Evolutionary conservation across 2,113 vertebrate species (phyloP).

Genomic region (Chaetorhynchus papuensis): DNA sequence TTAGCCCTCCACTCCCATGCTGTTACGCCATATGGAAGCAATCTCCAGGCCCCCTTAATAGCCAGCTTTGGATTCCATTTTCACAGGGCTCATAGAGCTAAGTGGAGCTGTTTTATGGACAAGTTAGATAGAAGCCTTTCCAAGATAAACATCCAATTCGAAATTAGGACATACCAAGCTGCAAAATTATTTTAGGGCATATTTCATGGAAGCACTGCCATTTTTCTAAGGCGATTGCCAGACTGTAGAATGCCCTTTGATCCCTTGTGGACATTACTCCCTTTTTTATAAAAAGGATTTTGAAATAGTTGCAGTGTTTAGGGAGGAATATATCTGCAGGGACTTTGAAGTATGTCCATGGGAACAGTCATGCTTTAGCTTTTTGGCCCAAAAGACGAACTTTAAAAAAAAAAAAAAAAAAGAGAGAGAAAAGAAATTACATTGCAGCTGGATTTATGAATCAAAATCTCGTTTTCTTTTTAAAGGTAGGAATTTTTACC

Average conservation of each 20-base stretch:
- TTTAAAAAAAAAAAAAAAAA: background rate
- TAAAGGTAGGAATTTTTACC: conserved; percentile 48
- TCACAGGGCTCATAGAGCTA: conserved; percentile 94
- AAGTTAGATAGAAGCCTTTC: conserved; percentile 95
- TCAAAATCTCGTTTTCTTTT: conserved; percentile 68
- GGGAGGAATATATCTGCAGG: conserved; percentile 75
- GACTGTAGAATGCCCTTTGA: conserved; percentile 88
- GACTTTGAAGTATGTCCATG: conserved; percentile 78
- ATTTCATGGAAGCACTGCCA: conserved; percentile 89
- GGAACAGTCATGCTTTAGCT: conserved; percentile 69
- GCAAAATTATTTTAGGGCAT: conserved; percentile 86
- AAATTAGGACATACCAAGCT: conserved; percentile 82
- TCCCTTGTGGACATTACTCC: conserved; percentile 83
- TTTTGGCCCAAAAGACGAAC: conserved; percentile 64
- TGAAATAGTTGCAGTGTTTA: conserved; percentile 76
- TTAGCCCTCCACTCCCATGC: conserved; percentile 88
- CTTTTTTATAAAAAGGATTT: conserved; percentile 76
- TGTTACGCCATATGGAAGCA: conserved; percentile 98
- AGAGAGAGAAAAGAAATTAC: background rate
- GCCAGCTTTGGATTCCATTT: conserved; percentile 94
- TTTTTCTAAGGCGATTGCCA: conserved; percentile 89
- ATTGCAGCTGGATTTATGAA: conserved; percentile 61
- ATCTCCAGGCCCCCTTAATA: conserved; percentile 93
- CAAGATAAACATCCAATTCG: conserved; percentile 97
- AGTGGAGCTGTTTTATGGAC: conserved; percentile 98